Evolutionary conservation across 2,888 invertebrate species (phyloP).

Genomic region (Notodonta ziczac): DNA sequence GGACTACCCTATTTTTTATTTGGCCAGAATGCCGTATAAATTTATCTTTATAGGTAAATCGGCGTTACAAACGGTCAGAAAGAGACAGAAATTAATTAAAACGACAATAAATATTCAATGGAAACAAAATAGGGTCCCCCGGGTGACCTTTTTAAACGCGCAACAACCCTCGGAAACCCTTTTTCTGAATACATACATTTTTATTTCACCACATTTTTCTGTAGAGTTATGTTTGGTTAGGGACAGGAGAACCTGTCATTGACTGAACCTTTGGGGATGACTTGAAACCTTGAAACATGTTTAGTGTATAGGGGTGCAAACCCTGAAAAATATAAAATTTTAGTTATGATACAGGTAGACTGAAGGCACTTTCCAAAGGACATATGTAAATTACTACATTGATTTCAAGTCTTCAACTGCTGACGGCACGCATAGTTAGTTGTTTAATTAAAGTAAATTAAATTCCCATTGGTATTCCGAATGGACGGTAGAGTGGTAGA

Average conservation of each 20-base stretch:
- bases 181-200: not conserved
- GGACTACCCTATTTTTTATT: no score
- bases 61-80: slow-evolving; percentile 5
- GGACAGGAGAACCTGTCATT: not conserved
- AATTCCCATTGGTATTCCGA: no score
- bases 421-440: no score
- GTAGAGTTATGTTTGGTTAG: not conserved
- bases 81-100: slow-evolving; percentile 19
- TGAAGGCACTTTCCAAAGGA: no score
- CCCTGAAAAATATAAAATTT: no score
- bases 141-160: slow-evolving; percentile 6
- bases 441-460: no score
- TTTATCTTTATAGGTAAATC: not conserved
- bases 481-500: no score
- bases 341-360: no score
- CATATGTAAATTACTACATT: no score
- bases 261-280: not conserved
- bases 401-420: no score
- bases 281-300: not conserved
- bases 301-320: no score
- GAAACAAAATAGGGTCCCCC: slow-evolving; percentile 5
- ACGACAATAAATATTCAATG: slow-evolving; percentile 14
- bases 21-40: no score
- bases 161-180: slow-evolving; percentile 6
- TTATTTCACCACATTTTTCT: not conserved